phyloP scores from a whole-genome alignment of 2,113 vertebrate genomes.

The Pachycephala philippinensis region DNA sequence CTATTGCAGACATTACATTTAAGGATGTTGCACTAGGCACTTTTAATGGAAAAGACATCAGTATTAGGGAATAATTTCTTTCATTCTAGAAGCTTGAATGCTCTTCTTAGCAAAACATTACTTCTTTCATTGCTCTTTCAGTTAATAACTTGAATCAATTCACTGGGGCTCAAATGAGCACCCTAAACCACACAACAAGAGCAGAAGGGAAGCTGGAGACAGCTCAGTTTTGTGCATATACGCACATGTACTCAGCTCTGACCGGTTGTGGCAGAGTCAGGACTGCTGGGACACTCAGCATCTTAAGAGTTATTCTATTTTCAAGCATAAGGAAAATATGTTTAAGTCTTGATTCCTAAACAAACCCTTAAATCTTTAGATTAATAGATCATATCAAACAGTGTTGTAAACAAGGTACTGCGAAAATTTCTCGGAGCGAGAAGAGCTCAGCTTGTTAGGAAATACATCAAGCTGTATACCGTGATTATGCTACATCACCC shows the following conservation, averaged over 20 bases:
- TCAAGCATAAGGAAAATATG: background rate
- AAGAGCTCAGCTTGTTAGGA: background rate
- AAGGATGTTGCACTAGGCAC: rapidly evolving
- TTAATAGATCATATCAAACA: background rate
- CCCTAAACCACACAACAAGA: background rate
- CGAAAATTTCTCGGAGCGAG: background rate
- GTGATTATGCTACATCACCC: background rate
- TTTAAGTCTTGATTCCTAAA: background rate
- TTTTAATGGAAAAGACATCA: background rate
- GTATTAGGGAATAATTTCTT: background rate
- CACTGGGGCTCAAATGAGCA: background rate
- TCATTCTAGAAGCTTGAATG: background rate
- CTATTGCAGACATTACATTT: background rate
- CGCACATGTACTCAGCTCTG: background rate
- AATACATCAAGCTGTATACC: rapidly evolving
- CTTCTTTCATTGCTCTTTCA: background rate
- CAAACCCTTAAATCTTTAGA: background rate
- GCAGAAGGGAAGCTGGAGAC: background rate
- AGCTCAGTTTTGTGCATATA: background rate
- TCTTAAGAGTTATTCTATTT: background rate
- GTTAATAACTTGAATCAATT: background rate
- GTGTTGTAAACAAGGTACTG: background rate
- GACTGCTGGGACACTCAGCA: background rate
- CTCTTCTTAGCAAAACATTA: background rate
- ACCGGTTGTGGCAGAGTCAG: background rate